phyloP scores from a whole-genome alignment of 2,113 vertebrate species.

The Gnathonemus longibarbis region DNA sequence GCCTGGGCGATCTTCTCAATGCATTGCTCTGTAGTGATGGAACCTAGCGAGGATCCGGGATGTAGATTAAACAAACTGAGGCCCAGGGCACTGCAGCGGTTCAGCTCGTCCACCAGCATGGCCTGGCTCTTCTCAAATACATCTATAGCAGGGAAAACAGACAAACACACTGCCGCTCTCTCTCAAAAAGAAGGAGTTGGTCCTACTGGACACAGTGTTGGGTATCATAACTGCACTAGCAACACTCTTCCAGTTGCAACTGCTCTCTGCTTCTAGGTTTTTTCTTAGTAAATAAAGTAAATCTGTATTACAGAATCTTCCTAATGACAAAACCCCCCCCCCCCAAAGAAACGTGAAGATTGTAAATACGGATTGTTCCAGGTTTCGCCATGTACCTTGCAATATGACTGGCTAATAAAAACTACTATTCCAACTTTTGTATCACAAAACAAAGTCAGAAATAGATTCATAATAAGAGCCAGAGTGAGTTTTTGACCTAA shows the following conservation, averaged over 20 bases:
- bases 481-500: not conserved
- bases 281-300: not conserved
- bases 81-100: constrained; percentile 59
- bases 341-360: not conserved
- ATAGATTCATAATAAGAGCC: not conserved
- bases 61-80: constrained; percentile 64
- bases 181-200: not conserved
- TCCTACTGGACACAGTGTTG: not conserved
- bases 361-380: not conserved
- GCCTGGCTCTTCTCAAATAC: constrained; percentile 63
- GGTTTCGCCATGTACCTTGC: not conserved
- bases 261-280: not conserved
- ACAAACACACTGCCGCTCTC: not conserved
- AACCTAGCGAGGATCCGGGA: constrained; percentile 59
- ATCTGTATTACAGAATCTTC: not conserved
- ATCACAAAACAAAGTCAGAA: not conserved
- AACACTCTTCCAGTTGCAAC: not conserved
- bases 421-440: not conserved
- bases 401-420: not conserved
- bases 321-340: not conserved
- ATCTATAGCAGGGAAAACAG: constrained; percentile 38
- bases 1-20: constrained; percentile 56
- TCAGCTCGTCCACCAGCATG: constrained; percentile 66
- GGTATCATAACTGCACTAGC: not conserved
- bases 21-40: constrained; percentile 57